Base-by-base conservation (phyloP, 2,888 invertebrate genomes). In the Agrotis segetum region DNA sequence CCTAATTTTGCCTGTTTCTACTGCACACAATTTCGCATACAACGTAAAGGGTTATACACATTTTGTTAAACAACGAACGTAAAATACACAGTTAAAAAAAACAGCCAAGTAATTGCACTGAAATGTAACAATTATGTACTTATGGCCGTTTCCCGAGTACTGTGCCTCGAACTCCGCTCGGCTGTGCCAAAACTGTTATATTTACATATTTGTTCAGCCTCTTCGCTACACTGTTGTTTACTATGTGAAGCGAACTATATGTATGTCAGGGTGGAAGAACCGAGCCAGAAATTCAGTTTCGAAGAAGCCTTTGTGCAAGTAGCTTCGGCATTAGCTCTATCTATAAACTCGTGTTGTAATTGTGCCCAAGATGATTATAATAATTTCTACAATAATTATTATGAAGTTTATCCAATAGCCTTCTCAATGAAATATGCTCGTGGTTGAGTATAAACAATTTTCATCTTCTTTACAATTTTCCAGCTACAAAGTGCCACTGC, bases 171-270 rank as follows among this genome's bases (percentile, higher is more conserved):
- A 68, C 56, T 65, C 29, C 19, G 62, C 49, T 50, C 34, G 52
- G 63, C 82, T 59, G 59, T 82, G 80, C 80, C 80, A 74, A 80
- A 80, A 82, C 61, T 74, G 67, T 73, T 82, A 60, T 82, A 80
- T 81, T 81, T 81, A 81, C 84, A 85, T 85, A 85, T 84, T 84
- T 84, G 83, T 74, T 79, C 83, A 84, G 81, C 66, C 64, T 83
- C 72, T 74, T 66, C 62, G 62, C 29, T 77, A 66, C 73, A 64
- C 73, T 77, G 68, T 79, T 71, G 44, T 62, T 44, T 63, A 62
- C 60, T 62, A 55, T 59, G 65, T 49, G 34, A 19, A 61, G 47
- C 68, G 34, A 58, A 58, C 71, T 81, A 72, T 81, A 72, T 79
- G 71, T 79, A 67, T 79, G 82, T 77, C 82, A 77, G 78, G 82